Evolutionary conservation across 2,888 invertebrate genomes (phyloP), one percentile per base, ranked within the genome.

Genomic region (Opisthograptis luteolata): DNA sequence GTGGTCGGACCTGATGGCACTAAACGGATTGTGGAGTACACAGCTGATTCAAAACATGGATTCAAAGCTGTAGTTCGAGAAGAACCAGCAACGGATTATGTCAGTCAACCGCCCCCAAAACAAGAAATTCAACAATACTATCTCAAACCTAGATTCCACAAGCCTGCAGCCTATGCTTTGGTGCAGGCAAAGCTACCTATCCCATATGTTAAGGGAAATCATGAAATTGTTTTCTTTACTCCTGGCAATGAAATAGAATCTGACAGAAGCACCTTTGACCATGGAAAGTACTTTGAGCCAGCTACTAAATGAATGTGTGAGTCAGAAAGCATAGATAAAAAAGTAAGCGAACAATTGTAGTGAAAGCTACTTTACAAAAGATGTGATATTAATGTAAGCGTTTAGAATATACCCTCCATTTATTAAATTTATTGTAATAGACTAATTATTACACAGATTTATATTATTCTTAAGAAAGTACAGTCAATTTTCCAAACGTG

Each of bases 31-130:
- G 91, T 91, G 0, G 80, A 88, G 42, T 91, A 91, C 60, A 86
- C 83, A 0, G 87, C 89, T n/a, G 92, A 92, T 48, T 77, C 91
- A 0, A 71, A 81, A 50, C 80, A 87, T 42, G 92, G 92, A 7
- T 92, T 92, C 74, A 87, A 89, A 64, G 92, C 92, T 13, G 80
- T 90, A 0, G 73, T 92, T 1, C 79, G 81, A 25, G 86, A 82
- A 50, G 91, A 91, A 52, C 88, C 27, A n/a, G 10, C 2, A 8
- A 8, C 1, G 2, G 64, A 52, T 34, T 48, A 31, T 2, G 10
- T 34, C 3, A 41, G 9, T 7, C 31, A 15, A 27, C 44, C 27
- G 12, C 15, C 12, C 3, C 60, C 65, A 12, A 22, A 46, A 20
- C 57, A 49, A 10, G 30, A 43, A 32, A 24, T 37, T 43, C 28